Conservation (phyloP, 30 jellyfish, hydroid and myxozoan species). For the Chironex yamaguchii region DNA sequence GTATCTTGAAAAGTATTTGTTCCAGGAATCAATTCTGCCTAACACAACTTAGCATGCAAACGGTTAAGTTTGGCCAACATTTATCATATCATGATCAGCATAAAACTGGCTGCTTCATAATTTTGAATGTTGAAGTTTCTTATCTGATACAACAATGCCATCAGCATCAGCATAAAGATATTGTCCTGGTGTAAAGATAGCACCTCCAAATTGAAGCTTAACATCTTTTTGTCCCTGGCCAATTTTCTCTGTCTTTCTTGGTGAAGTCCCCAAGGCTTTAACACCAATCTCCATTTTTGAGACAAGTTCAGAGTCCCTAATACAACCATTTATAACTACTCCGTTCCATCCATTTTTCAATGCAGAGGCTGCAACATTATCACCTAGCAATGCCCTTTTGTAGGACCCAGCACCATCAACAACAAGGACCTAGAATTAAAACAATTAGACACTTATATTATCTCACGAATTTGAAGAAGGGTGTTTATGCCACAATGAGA, state of each 20-base stretch:
- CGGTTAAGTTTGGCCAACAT: too few relatives aligned
- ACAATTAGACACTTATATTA: too few relatives aligned
- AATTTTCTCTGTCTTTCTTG: constrained; percentile 61
- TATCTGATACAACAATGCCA: constrained; percentile 60
- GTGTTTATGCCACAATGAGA: too few relatives aligned
- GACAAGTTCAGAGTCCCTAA: constrained; percentile 56
- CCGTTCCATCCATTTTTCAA: constrained; percentile 78
- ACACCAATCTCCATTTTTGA: constrained; percentile 66
- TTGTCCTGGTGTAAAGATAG: constrained; percentile 53
- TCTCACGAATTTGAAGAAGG: too few relatives aligned
- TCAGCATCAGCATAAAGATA: constrained; percentile 68
- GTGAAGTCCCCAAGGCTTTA: constrained; percentile 72
- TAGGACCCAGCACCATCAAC: constrained; percentile 79
- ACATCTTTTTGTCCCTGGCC: constrained; percentile 68
- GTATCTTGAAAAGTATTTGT: too few relatives aligned
- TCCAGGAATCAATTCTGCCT: too few relatives aligned
- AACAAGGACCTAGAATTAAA: constrained; percentile 51
- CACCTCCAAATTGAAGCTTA: constrained; percentile 67
- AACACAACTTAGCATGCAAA: too few relatives aligned
- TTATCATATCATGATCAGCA: too few relatives aligned
- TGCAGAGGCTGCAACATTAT: constrained; percentile 76
- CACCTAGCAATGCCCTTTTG: constrained; percentile 70
- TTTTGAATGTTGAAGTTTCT: neutral
- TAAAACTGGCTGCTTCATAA: too few relatives aligned
- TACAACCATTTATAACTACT: constrained; percentile 59